phyloP scores from a whole-genome alignment of 2,888 invertebrate species.

The Odontocerum albicorne region DNA sequence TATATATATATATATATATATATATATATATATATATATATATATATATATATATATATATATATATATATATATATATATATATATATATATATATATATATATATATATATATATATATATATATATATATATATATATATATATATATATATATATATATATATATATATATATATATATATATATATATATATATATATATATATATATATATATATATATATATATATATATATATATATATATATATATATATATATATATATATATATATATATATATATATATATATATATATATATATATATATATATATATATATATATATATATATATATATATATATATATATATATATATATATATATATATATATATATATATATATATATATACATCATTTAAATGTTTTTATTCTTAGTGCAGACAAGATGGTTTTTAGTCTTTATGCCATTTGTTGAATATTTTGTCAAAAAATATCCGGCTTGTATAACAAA shows the following conservation, averaged over 20 bases:
- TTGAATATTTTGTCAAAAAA: no score
- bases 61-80: constrained; percentile 8
- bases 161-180: neutral
- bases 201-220: neutral
- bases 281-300: neutral
- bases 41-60: constrained; percentile 8
- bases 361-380: neutral
- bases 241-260: neutral
- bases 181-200: neutral
- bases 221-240: neutral
- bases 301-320: neutral
- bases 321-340: neutral
- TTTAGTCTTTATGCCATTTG: no score
- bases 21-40: constrained; percentile 10
- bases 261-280: neutral
- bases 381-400: neutral
- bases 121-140: constrained; percentile 5
- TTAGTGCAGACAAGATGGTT: no score
- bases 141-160: constrained; percentile 7
- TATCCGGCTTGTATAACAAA: no score
- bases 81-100: constrained; percentile 10
- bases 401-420: neutral
- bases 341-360: neutral
- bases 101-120: constrained; percentile 8
- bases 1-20: constrained; percentile 8